Base-by-base conservation (phyloP, 1,140 invertebrate genomes). In the Rhagoletis zephyria region DNA sequence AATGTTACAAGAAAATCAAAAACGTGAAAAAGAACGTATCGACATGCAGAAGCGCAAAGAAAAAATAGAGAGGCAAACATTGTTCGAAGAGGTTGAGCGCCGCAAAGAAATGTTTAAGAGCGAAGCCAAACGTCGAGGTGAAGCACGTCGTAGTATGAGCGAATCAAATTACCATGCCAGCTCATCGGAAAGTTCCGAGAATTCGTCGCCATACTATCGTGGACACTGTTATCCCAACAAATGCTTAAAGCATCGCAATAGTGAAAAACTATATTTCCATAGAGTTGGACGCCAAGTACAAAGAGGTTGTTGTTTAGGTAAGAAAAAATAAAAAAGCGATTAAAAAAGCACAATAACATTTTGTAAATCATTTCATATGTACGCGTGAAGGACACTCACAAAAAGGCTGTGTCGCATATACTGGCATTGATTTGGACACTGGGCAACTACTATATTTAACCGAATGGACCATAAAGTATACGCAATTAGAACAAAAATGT, bases 1-100 rank as follows among this genome's bases (percentile, higher is more conserved):
- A 93, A 97, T 97, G 97, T 91, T 97, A 4, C 94, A 93, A 14
- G 95, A 95, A 87, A 94, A 95, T 88, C 93, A 94, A 88, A 94
- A 95, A 90, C 94, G 95, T 87, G 94, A 95, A 88, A 93, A 94
- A 88, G 94, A 95, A 90, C 94, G 95, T 87, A 90, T 94, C 77
- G 93, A 96, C 87, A 93, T 94, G 42, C 94, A 95, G 88, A 94
- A 90, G 90, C 93, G 93, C 91, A 95, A 94, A 91, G 95, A 95
- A 92, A 90, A 87, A 0, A 67, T 90, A 16, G 90, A 91, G 86
- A 89, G 92, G 0, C 91, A 93, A 85, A 90, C 89, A 1, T 88
- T 93, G 0, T 89, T 93, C 1, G 91, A 93, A 59, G 91, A 93
- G 19, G 92, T 93, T 12, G 91, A 93, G 30, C 90, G 92, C 1